Base-by-base conservation (phyloP, 2,888 invertebrate species). In the Balanococcus diminutus region DNA sequence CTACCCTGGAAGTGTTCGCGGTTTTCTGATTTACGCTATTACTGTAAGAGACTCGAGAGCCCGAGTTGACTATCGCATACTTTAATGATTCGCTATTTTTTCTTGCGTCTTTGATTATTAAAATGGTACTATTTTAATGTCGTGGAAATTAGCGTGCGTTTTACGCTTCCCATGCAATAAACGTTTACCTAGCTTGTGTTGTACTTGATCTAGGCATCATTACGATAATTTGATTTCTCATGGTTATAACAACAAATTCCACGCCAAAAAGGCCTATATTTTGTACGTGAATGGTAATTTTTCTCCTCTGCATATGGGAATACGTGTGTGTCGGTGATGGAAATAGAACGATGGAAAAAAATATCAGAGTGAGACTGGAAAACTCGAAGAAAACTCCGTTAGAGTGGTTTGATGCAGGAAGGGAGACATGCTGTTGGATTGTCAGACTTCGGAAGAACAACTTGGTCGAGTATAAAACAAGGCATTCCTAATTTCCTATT, bases 1-100 rank as follows among this genome's bases (percentile, higher is more conserved):
- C 82, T 51, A 82, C 82, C 82, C 46, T 81, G 81, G 36, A 31
- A 46, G 22, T 81, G 28, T 51, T 39, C 46, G 81, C 39, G 32
- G 42, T 81, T 81, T 9, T 51, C 16, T 51, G 42, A 81, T 46
- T 46, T 46, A 42, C 81, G 4, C 5, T 36, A 36, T 6, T 36
- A 36, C n/a, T 56, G 22, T 22, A 22, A 56, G 56, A 22, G 19
- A 56, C 19, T 11, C 11, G 28, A 2, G 25, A 14, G 25, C 28
- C 32, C 19, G 36, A 16, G 11, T 19, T 8, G 0, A 75, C 72
- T 32, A 31, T 19, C 75, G 75, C 75, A 36, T 79, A 79, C 2
- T 36, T 31, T 72, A 28, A 72, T 79, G 8, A 79, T 79, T 79
- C 22, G 75, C n/a, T 36, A 31, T 19, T 56, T 56, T 56, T 16